Percentiles rank a stretch among this genome's conserved stretches.
Conservation (phyloP, 2,113 vertebrate genomes). For the Gracilinanus agilis region DNA sequence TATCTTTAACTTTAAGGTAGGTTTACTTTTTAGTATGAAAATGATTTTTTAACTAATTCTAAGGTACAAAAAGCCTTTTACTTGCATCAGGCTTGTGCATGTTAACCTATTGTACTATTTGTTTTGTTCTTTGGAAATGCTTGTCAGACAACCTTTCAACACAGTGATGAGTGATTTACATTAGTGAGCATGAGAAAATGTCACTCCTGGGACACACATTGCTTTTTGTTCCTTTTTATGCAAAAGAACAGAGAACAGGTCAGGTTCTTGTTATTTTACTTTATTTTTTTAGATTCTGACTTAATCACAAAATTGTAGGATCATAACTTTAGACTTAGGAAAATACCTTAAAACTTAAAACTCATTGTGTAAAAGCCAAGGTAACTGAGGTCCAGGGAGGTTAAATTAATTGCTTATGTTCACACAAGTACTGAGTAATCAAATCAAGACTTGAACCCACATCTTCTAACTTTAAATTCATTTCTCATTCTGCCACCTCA, state of each 20-base stretch:
- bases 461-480: neutral
- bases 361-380: neutral
- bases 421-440: neutral
- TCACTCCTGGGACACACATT: conserved; percentile 68
- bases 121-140: conserved; percentile 67
- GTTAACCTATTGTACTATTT: conserved; percentile 69
- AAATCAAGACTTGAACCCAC: neutral
- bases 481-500: neutral
- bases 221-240: conserved; percentile 73
- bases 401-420: neutral
- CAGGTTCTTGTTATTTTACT: conserved; percentile 29
- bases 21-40: conserved; percentile 35
- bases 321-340: neutral
- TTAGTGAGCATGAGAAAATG: conserved; percentile 71
- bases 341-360: neutral
- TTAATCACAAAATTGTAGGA: conserved; percentile 16
- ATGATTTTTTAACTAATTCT: conserved; percentile 58
- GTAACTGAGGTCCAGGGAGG: neutral
- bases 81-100: conserved; percentile 22
- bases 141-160: conserved; percentile 75
- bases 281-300: conserved; percentile 46
- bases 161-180: conserved; percentile 71
- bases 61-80: conserved; percentile 60
- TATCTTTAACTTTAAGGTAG: conserved; percentile 49
- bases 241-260: conserved; percentile 58